phyloP scores from a whole-genome alignment of 2,797 vertebrate genomes.

The Tangara arthus region DNA sequence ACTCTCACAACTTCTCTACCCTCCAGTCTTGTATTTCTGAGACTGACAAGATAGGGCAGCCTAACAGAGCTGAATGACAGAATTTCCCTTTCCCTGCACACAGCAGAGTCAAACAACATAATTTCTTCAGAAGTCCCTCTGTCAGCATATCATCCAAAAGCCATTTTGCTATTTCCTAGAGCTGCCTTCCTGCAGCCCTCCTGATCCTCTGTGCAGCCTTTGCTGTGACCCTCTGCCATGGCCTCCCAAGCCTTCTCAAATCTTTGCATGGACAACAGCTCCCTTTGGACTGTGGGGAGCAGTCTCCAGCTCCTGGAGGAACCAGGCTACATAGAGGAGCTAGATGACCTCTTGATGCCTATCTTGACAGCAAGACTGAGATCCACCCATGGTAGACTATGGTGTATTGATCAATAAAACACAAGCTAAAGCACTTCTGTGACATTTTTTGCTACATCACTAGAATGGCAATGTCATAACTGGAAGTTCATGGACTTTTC shows the following conservation, averaged over 20 bases:
- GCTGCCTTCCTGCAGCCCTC: not conserved
- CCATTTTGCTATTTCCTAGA: not conserved
- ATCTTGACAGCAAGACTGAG: not conserved
- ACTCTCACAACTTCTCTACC: not conserved
- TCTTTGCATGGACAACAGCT: not conserved
- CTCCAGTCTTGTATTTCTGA: not conserved
- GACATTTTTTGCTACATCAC: not conserved
- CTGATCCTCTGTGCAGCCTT: not conserved
- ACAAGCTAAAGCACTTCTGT: not conserved
- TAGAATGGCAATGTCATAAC: not conserved
- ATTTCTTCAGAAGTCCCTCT: not conserved
- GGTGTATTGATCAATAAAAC: not conserved
- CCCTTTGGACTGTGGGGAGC: not conserved
- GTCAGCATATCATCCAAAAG: not conserved
- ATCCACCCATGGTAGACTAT: not conserved
- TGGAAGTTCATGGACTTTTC: not conserved
- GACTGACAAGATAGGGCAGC: not conserved
- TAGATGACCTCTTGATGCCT: not conserved
- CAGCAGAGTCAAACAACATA: not conserved
- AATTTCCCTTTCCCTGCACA: not conserved
- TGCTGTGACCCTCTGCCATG: not conserved
- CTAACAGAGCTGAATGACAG: not conserved
- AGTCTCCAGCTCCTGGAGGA: not conserved
- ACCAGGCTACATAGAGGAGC: not conserved
- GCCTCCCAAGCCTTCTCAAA: not conserved